Evolutionary conservation across 2,113 vertebrate species (phyloP).

Genomic region (Brachyistius frenatus): DNA sequence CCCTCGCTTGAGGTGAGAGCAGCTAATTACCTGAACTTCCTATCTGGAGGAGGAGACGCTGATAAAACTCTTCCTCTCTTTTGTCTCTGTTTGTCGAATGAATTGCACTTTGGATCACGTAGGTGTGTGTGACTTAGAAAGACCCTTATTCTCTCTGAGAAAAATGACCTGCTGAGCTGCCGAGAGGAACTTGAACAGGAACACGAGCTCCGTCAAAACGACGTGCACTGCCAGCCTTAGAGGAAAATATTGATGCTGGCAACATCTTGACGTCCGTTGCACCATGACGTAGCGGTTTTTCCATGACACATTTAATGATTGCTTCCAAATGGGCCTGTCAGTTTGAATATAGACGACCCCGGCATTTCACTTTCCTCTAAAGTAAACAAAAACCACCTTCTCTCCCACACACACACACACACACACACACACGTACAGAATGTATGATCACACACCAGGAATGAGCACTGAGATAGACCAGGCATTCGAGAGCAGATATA

Average conservation of each 20-base stretch:
- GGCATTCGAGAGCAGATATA: slow-evolving; percentile 74
- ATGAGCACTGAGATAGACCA: slow-evolving; percentile 75
- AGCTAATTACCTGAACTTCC: slow-evolving; percentile 82
- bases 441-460: slow-evolving; percentile 66
- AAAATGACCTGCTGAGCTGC: slow-evolving; percentile 38
- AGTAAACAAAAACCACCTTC: slow-evolving; percentile 80
- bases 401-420: slow-evolving; percentile 58
- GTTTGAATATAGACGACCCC: slow-evolving; percentile 79
- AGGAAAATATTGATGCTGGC: slow-evolving; percentile 86
- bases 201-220: slow-evolving; percentile 52
- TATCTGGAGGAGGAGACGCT: slow-evolving; percentile 81
- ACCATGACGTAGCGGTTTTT: slow-evolving; percentile 83
- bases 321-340: slow-evolving; percentile 86
- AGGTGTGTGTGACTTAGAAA: slow-evolving; percentile 21
- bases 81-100: slow-evolving; percentile 54
- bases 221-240: slow-evolving; percentile 66
- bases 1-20: slow-evolving; percentile 68
- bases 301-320: slow-evolving; percentile 87
- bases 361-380: slow-evolving; percentile 80
- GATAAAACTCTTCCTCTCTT: slow-evolving; percentile 77
- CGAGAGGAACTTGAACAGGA: slow-evolving; percentile 58
- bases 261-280: slow-evolving; percentile 63
- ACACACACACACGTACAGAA: slow-evolving; percentile 36
- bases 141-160: slow-evolving; percentile 28
- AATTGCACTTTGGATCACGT: slow-evolving; percentile 31